Conservation (phyloP, 2,113 vertebrate species). For the Origma solitaria region DNA sequence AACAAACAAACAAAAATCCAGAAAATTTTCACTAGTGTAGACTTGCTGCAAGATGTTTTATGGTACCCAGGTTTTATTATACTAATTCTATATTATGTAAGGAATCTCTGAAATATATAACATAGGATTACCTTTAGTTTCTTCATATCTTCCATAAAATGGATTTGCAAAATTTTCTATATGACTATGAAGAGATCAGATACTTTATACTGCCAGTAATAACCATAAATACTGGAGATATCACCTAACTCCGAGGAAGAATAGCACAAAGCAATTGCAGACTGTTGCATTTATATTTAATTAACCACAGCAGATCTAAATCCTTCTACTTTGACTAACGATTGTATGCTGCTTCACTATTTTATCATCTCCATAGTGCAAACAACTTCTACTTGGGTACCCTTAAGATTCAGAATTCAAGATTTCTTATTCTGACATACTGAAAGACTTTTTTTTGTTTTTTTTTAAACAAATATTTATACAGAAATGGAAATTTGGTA, state of each 20-base stretch:
- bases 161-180: background rate
- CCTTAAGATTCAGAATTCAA: background rate
- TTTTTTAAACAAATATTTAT: background rate
- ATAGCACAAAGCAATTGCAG: background rate
- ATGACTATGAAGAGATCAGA: background rate
- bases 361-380: background rate
- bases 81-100: background rate
- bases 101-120: background rate
- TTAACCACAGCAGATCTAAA: background rate
- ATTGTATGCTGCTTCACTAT: background rate
- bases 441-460: background rate
- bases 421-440: background rate
- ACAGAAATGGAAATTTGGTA: background rate
- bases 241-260: background rate
- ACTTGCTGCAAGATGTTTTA: background rate
- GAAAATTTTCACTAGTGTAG: background rate
- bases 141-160: background rate
- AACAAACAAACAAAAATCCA: rapidly evolving
- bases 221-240: background rate
- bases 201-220: background rate
- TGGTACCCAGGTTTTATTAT: background rate
- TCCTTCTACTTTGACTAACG: background rate
- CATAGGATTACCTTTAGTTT: background rate
- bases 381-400: background rate
- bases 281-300: background rate